These are phyloP conservation scores for Amazona vittata DNA, from an alignment of 2,113 vertebrate species.

Conservation along the genomic window DNA sequence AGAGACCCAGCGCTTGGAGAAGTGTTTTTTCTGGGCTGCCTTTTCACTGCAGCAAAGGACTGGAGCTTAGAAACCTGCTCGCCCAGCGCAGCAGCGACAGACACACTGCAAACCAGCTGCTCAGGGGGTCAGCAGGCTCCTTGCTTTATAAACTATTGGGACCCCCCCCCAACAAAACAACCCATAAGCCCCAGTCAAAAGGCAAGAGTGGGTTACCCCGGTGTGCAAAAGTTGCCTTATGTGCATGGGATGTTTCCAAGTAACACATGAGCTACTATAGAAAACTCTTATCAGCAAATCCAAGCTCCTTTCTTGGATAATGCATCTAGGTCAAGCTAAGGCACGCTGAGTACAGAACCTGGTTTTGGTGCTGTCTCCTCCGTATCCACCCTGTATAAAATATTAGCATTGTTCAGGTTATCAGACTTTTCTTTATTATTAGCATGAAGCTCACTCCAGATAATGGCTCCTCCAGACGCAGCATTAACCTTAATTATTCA, in stretches of 20 bases:
- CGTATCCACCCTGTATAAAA: not conserved
- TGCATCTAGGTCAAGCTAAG: conserved; percentile 19
- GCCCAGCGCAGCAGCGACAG: not conserved
- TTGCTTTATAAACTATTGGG: rapidly evolving
- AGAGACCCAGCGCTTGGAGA: not conserved
- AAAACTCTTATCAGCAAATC: conserved; percentile 43
- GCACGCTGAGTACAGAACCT: not conserved
- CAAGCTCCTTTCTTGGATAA: conserved; percentile 23
- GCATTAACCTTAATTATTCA: conserved; percentile 4
- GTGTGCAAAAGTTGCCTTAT: not conserved
- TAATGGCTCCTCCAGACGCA: not conserved
- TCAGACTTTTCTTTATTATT: not conserved
- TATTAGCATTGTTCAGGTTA: not conserved
- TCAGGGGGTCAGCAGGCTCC: not conserved
- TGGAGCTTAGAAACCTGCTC: conserved; percentile 9
- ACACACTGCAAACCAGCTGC: not conserved
- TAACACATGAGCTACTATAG: not conserved
- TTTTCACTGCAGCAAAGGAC: not conserved
- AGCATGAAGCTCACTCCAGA: not conserved
- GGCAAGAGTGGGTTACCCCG: not conserved
- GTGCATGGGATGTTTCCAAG: conserved; percentile 17
- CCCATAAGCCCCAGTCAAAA: not conserved
- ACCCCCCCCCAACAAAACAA: rapidly evolving
- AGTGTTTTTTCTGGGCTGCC: conserved; percentile 33
- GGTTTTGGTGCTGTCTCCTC: not conserved